These are phyloP conservation scores for Potamilus streckersoni DNA, from an alignment of 1,140 invertebrate genomes.

Conservation along the genomic window DNA sequence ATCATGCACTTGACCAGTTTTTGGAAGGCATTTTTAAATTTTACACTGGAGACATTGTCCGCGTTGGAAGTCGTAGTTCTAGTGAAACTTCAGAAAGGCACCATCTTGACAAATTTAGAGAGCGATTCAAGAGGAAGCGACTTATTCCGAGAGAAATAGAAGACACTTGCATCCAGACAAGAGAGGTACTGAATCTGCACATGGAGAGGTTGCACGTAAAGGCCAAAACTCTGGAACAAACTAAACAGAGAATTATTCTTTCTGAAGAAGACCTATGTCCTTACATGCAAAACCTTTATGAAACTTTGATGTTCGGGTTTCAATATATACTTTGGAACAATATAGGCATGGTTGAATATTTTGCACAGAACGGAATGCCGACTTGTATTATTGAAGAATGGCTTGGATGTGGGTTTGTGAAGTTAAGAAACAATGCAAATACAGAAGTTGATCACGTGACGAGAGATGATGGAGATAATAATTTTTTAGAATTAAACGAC, in stretches of 20 bases:
- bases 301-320: slow-evolving; percentile 21
- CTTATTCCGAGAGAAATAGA: slow-evolving; percentile 33
- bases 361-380: too few relatives aligned
- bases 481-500: slow-evolving; percentile 18
- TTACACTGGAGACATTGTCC: slow-evolving; percentile 70
- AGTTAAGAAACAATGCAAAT: neutral
- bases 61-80: slow-evolving; percentile 80
- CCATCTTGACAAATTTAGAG: slow-evolving; percentile 35
- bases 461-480: slow-evolving; percentile 12
- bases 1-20: slow-evolving; percentile 91
- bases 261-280: slow-evolving; percentile 37
- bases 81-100: slow-evolving; percentile 54
- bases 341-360: too few relatives aligned
- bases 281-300: slow-evolving; percentile 27
- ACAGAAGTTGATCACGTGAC: neutral
- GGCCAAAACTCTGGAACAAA: slow-evolving; percentile 39
- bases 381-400: too few relatives aligned
- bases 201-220: slow-evolving; percentile 35
- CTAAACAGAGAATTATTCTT: slow-evolving; percentile 40
- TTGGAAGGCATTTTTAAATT: slow-evolving; percentile 73
- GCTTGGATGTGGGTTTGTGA: too few relatives aligned
- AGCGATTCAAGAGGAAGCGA: slow-evolving; percentile 28
- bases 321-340: neutral
- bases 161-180: slow-evolving; percentile 24
- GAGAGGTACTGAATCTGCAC: slow-evolving; percentile 28